Evolutionary conservation across 2,113 vertebrate genomes (phyloP), one percentile per base, ranked within the genome.

Genomic region (Neotoma lepida): DNA sequence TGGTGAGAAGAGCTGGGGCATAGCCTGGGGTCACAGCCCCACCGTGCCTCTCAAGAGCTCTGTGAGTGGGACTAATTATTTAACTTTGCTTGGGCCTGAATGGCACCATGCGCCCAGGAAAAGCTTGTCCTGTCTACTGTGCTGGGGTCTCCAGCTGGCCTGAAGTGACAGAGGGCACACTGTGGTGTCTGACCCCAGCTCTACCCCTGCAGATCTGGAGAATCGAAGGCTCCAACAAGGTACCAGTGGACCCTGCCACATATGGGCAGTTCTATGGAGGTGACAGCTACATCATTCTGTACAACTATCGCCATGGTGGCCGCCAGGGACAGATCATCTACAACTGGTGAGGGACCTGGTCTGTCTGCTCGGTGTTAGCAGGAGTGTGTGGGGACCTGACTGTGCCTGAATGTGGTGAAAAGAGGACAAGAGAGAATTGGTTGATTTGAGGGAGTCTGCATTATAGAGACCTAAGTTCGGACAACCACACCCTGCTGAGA

Each of bases 201-300:
- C 87, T 88, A 15, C 56, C 54, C 44, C 2, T 7, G 13, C 96
- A 99, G 99, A 99, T 99, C 95, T 99, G 99, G 99, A 99, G 99
- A 93, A 98, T 99, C 4, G 99, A 99, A 97, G 99, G 98, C 17
- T 97, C 99, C 0, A 97, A 98, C 87, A 99, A 99, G 96, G 98
- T 99, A 80, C 97, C 97, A 0, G 99, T 99, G 96, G 97, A 98
- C 88, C 98, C 98, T 0, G 97, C 98, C 4, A 98, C 98, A 0
- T 98, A 99, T 0, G 99, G 99, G 33, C 99, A 99, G 98, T 99
- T 99, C 98, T 99, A 99, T 0, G 99, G 99, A 0, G 99, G 99
- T 33, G 99, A 99, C 97, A 99, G 99, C 96, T 99, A 99, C 95
- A 99, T 99, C 96, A 99, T 99, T 97, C 97, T 99, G 44, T 99